phyloP scores from a whole-genome alignment of 1,140 invertebrate genomes.

The Nixonia krombeini region DNA sequence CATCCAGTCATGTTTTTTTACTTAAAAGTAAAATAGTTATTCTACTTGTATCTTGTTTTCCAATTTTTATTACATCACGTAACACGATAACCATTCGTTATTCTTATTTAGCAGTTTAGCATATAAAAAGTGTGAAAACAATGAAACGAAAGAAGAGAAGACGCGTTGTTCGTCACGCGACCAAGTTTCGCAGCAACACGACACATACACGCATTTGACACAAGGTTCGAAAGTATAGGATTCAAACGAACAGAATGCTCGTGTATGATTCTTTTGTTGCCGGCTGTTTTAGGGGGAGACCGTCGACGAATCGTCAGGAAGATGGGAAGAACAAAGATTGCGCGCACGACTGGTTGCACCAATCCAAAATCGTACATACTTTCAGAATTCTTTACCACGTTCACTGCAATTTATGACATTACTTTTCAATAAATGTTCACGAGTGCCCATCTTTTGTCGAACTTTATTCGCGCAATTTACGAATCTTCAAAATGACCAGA shows the following conservation, averaged over 20 bases:
- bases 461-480: neutral
- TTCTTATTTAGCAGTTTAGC: too few relatives aligned
- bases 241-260: conserved; percentile 1
- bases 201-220: neutral
- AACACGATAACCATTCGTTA: too few relatives aligned
- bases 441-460: too few relatives aligned
- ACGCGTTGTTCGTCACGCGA: conserved; percentile 8
- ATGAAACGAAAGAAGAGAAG: neutral
- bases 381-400: too few relatives aligned
- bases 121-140: neutral
- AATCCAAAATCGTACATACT: too few relatives aligned
- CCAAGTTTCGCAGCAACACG: neutral
- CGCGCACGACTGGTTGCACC: neutral
- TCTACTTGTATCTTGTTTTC: too few relatives aligned
- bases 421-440: too few relatives aligned
- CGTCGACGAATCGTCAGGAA: conserved; percentile 15
- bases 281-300: conserved; percentile 3
- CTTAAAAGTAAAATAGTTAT: too few relatives aligned
- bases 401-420: too few relatives aligned
- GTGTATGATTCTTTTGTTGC: conserved; percentile 23
- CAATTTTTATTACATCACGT: too few relatives aligned
- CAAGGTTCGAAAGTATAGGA: neutral
- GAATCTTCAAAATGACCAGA: neutral
- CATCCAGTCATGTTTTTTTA: too few relatives aligned
- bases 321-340: conserved; percentile 17